A percentile compares a stretch with the other conserved stretches of the same genome.
These are phyloP conservation scores for Triplophysa dalaica DNA, from an alignment of 2,113 vertebrate species.

Conservation along the genomic window DNA sequence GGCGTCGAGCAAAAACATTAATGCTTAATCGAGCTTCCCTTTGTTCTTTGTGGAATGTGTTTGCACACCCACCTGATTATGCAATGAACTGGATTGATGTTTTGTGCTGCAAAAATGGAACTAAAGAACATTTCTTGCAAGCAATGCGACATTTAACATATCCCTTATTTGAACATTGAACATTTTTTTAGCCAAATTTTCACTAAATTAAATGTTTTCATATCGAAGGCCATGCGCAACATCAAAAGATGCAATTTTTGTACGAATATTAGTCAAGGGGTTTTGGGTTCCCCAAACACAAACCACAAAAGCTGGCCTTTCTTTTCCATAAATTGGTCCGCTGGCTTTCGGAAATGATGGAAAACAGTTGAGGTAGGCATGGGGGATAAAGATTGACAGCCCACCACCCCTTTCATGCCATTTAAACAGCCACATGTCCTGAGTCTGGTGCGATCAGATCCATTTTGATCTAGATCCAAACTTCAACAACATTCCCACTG, in stretches of 20 bases:
- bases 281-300: not conserved
- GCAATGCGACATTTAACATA: not conserved
- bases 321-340: not conserved
- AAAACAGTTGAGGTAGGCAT: conserved; percentile 43
- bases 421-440: conserved; percentile 38
- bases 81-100: not conserved
- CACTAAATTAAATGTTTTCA: conserved; percentile 40
- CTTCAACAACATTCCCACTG: conserved; percentile 40
- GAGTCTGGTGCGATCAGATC: conserved; percentile 46
- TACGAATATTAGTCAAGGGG: conserved; percentile 4
- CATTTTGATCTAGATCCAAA: conserved; percentile 54
- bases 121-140: not conserved
- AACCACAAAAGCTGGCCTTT: not conserved
- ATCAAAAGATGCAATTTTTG: conserved; percentile 19
- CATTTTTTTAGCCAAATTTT: not conserved
- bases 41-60: conserved; percentile 1
- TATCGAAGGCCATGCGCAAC: conserved; percentile 51
- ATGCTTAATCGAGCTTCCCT: conserved; percentile 38
- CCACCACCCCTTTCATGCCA: conserved; percentile 36
- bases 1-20: conserved; percentile 26
- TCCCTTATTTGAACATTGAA: not conserved
- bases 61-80: conserved; percentile 6
- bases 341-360: conserved; percentile 25
- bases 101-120: not conserved
- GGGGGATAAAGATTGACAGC: conserved; percentile 30